Conservation (phyloP, 2,888 invertebrate genomes). For the Lasiommata megera region DNA sequence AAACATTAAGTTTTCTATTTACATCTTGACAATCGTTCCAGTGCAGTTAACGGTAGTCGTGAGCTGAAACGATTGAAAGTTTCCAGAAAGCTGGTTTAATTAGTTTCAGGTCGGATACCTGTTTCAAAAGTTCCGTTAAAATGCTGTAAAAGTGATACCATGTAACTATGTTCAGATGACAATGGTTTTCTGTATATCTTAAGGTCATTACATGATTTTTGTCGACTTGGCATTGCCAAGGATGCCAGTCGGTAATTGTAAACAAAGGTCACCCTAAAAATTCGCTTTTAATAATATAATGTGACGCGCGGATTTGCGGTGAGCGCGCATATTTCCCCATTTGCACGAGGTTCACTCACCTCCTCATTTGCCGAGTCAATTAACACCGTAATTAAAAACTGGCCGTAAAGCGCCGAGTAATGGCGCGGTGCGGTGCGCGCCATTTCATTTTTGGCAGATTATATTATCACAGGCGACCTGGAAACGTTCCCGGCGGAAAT, state of each 20-base stretch:
- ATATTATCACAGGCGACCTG: slow-evolving; percentile 1
- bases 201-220: too few species aligned
- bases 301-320: not conserved
- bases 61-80: not conserved
- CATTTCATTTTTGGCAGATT: slow-evolving; percentile 19
- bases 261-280: not conserved
- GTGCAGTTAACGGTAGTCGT: not conserved
- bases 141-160: not conserved
- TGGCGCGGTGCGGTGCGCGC: slow-evolving; percentile 10
- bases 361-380: slow-evolving; percentile 28
- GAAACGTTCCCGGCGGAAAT: not conserved
- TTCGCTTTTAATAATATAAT: not conserved
- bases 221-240: too few species aligned
- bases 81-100: not conserved
- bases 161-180: too few species aligned
- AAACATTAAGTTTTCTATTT: not conserved
- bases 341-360: slow-evolving; percentile 9
- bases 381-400: slow-evolving; percentile 28
- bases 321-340: not conserved
- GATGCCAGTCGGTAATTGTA: too few species aligned
- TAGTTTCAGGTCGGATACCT: not conserved
- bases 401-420: slow-evolving; percentile 19
- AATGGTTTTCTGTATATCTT: too few species aligned
- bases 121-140: not conserved
- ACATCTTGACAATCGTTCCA: not conserved